phyloP scores from a whole-genome alignment of 2,113 vertebrate genomes.

The Petroica traversi region DNA sequence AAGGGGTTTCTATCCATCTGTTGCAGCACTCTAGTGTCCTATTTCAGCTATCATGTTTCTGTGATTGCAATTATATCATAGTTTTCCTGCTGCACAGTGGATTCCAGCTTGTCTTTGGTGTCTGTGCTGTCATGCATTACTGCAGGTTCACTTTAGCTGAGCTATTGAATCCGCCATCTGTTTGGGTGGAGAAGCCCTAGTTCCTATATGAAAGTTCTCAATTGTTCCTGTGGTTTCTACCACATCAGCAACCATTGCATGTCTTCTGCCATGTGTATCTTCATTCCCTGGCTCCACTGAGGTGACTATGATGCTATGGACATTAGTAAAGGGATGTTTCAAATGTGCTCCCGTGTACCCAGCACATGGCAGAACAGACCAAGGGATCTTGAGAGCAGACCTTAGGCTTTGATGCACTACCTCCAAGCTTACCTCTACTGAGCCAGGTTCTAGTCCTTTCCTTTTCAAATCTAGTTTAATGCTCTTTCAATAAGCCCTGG shows the following conservation, averaged over 20 bases:
- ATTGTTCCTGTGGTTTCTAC: neutral
- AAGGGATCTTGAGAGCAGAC: too few relatives aligned
- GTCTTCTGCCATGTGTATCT: neutral
- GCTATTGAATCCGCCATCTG: neutral
- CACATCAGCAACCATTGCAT: accelerated
- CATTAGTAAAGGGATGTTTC: neutral
- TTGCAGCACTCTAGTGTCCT: neutral
- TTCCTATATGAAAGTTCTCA: neutral
- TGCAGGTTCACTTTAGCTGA: neutral
- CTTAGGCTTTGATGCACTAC: too few relatives aligned
- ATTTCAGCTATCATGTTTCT: neutral
- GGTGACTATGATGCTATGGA: too few relatives aligned
- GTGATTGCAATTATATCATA: neutral
- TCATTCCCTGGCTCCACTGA: neutral
- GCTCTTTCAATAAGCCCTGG: neutral
- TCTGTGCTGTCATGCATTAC: neutral
- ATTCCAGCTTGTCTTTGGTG: neutral
- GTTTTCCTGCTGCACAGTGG: neutral
- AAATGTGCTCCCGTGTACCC: neutral
- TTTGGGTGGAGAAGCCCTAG: neutral
- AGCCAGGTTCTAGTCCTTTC: neutral
- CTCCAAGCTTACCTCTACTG: neutral
- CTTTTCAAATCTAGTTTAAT: neutral
- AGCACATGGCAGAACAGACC: neutral
- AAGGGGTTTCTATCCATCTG: neutral